phyloP scores from a whole-genome alignment of 2,113 vertebrate species.

The Oryzias curvinotus region DNA sequence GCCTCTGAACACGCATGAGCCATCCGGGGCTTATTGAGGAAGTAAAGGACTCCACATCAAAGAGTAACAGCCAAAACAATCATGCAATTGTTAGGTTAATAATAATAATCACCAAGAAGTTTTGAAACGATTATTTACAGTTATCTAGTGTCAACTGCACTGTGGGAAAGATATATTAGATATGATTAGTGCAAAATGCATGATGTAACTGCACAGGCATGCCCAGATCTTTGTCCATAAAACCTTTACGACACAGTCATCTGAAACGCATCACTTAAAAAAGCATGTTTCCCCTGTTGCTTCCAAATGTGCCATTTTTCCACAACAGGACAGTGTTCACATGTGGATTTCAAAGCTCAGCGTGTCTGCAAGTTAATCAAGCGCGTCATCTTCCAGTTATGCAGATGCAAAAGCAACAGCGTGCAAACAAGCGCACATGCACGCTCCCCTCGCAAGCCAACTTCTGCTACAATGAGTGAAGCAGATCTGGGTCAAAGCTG shows the following conservation, averaged over 20 bases:
- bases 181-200: constrained; percentile 13
- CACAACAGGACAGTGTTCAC: too few relatives aligned
- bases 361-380: constrained; percentile 8
- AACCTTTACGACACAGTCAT: constrained; percentile 18
- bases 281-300: too few relatives aligned
- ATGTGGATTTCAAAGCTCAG: constrained; percentile 4
- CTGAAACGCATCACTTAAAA: neutral
- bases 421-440: constrained; percentile 5
- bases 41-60: constrained; percentile 1
- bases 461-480: constrained; percentile 62
- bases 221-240: constrained; percentile 5
- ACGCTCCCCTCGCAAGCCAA: constrained; percentile 46
- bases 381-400: constrained; percentile 21
- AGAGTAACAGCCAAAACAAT: constrained; percentile 6
- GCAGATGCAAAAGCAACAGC: constrained; percentile 27
- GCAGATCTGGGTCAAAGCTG: constrained; percentile 79
- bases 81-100: neutral
- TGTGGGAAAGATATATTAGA: constrained; percentile 10
- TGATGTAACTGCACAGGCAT: constrained; percentile 19
- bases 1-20: constrained; percentile 15
- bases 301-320: too few relatives aligned
- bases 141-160: constrained; percentile 8
- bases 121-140: neutral
- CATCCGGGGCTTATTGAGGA: neutral
- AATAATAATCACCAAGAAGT: too few relatives aligned